Evolutionary conservation across 2,113 vertebrate species (phyloP), one percentile per base, ranked within the genome.

Genomic region (Scopus umbretta): DNA sequence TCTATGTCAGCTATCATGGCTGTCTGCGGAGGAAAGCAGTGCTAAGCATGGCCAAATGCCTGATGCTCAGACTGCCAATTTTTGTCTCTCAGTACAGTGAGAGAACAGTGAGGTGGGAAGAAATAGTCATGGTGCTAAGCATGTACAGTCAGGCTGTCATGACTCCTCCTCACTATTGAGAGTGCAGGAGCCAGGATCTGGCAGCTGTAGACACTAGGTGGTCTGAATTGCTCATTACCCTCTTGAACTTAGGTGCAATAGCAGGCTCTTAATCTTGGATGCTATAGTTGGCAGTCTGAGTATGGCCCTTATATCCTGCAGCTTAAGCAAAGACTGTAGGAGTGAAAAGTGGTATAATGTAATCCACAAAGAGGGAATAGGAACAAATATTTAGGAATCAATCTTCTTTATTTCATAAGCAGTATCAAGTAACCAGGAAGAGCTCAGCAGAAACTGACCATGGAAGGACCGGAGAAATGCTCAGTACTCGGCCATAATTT

Each of bases 371-470:
- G 73, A 94, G 72, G 88, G 71, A 79, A 86, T 62, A 91, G 49
- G 78, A 92, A 94, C 58, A 84, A 96, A 45, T 81, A 72, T 95
- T 96, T 95, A 82, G 86, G 90, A 91, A 97, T 96, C 92, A 96
- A 56, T 97, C 95, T 96, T 95, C 68, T 62, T 90, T 86, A 70
- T 80, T 96, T 95, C 76, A 6, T 91, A 80, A 95, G 86, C 16
- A n/a, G 62, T 90, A 85, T 90, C 94, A 73, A 78, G 90, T 97
- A 96, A 96, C 67, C 86, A 78, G 92, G 92, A 97, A 90, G 86
- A 94, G 91, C 62, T 96, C 92, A 62, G 68, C 90, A 97, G 73
- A 92, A 96, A 79, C 43, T 85, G 87, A 86, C 89, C 71, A 58
- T 90, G 66, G 86, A 96, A 62, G 67, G 80, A 95, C 43, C 0